Conservation (phyloP, 2,888 invertebrate genomes). For the Dione juno region DNA sequence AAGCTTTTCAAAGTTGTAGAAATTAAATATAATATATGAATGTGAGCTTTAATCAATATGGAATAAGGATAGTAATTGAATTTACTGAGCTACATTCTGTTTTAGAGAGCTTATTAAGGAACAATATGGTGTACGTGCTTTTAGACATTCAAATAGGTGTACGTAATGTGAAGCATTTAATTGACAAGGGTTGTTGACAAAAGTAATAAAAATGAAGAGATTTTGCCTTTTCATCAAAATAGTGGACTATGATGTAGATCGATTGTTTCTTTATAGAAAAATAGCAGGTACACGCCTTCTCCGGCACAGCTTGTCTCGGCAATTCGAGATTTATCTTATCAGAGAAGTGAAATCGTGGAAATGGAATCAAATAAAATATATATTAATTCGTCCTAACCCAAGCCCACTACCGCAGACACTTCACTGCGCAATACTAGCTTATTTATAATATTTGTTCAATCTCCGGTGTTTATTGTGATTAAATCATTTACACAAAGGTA, state of each 20-base stretch:
- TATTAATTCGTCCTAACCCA: too few relatives aligned
- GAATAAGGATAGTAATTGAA: slow-evolving; percentile 16
- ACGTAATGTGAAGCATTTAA: slow-evolving; percentile 33
- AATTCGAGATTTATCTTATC: too few relatives aligned
- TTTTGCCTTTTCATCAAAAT: not conserved
- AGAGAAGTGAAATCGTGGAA: too few relatives aligned
- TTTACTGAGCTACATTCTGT: not conserved
- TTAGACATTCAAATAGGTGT: slow-evolving; percentile 50
- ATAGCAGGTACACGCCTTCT: too few relatives aligned
- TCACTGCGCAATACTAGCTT: too few relatives aligned
- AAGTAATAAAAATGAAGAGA: slow-evolving; percentile 8
- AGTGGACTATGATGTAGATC: not conserved
- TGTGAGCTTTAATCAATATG: slow-evolving; percentile 17
- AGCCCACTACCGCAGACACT: too few relatives aligned
- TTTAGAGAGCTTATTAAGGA: slow-evolving; percentile 24
- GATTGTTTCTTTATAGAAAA: not conserved
- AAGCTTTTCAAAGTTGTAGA: slow-evolving; percentile 33
- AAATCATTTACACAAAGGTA: too few relatives aligned
- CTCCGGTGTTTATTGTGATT: too few relatives aligned
- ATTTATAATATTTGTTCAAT: too few relatives aligned
- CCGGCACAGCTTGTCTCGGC: too few relatives aligned
- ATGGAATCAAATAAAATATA: too few relatives aligned
- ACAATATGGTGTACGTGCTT: slow-evolving; percentile 39
- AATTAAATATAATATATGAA: slow-evolving; percentile 28
- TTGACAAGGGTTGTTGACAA: slow-evolving; percentile 24